phyloP scores from a whole-genome alignment of 1,140 invertebrate species.

The Polyergus mexicanus region DNA sequence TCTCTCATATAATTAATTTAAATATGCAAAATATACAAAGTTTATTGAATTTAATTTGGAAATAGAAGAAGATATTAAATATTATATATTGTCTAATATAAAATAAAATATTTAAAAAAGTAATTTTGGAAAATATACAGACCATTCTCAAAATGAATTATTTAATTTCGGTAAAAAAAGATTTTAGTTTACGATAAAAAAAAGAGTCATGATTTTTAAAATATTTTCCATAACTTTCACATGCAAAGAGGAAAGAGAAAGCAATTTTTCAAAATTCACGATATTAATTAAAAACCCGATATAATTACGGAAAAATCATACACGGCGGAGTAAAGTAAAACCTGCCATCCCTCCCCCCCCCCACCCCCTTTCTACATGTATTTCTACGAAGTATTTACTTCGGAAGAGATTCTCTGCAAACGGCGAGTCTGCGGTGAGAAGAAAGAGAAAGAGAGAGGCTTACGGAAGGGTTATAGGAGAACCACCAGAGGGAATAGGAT shows the following conservation, averaged over 20 bases:
- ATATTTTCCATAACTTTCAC: background rate
- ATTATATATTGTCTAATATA: background rate
- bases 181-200: background rate
- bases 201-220: background rate
- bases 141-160: background rate
- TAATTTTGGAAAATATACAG: background rate
- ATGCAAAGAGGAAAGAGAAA: constrained; percentile 21
- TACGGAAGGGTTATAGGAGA: constrained; percentile 30
- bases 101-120: background rate
- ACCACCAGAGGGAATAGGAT: constrained; percentile 66
- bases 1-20: constrained; percentile 17
- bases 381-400: constrained; percentile 30
- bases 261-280: constrained; percentile 21
- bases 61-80: constrained; percentile 2
- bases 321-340: constrained; percentile 30
- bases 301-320: constrained; percentile 15
- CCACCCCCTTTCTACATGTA: constrained; percentile 14
- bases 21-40: background rate
- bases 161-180: background rate
- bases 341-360: too few species aligned
- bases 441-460: constrained; percentile 3
- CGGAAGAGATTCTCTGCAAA: background rate
- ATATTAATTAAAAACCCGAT: constrained; percentile 58
- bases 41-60: background rate
- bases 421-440: background rate